Evolutionary conservation across 2,888 invertebrate species (phyloP), one percentile per base, ranked within the genome.

Genomic region (Belgica antarctica): DNA sequence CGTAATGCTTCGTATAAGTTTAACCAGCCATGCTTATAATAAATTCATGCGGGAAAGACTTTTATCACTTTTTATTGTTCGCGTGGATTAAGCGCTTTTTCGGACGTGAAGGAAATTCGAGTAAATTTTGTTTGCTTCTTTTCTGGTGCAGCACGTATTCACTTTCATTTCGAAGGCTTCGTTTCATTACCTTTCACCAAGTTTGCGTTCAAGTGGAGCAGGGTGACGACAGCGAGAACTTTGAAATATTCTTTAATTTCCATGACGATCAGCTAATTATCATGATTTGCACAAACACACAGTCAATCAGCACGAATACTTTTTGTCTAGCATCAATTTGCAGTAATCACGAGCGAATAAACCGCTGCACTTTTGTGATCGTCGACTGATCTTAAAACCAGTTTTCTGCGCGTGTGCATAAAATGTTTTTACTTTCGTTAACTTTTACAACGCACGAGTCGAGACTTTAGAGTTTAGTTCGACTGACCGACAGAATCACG

Each of bases 391-490:
- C 34, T 31, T 31, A 46, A 57, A 68, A 68, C 68, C 68, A 68
- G 68, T 68, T 68, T 52, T 31, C 12, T n/a, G 15, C 47, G n/a
- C 47, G 47, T n/a, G 17, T 4, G 7, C 34, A 17, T 31, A 15
- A 34, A 31, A 57, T 2, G n/a, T 68, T 34, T 57, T 68, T 31
- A 68, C 68, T 68, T 68, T 68, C 57, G 34, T 59, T 25, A 52
- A 17, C 22, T 24, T 15, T 3, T 7, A 22, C 24, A 4, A 52
- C 52, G 52, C 52, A 24, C 52, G 10, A 5, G n/a, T 4, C 41
- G 10, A 41, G n/a, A 41, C 52, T 52, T 52, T 3, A 41, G 15
- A 41, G 4, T 4, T 41, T 41, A 31, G 5, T 31, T 31, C 34
- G 7, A 8, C 34, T 31, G 5, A n/a, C n/a, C n/a, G n/a, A n/a